These are phyloP conservation scores for Xenopus tropicalis DNA, from an alignment of 2,113 vertebrate genomes.

Conservation along the genomic window DNA sequence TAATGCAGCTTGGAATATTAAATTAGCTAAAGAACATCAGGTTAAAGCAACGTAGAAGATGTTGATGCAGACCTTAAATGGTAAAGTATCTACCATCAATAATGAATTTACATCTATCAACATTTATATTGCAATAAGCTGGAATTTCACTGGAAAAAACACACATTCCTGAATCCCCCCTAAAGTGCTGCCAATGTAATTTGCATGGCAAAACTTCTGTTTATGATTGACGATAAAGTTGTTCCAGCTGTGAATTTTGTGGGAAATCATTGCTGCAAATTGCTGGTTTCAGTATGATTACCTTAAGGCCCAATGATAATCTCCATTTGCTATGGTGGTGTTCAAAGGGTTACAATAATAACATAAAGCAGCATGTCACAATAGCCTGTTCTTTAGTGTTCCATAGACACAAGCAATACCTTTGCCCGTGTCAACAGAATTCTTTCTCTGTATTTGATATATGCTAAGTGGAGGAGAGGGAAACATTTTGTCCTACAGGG, in stretches of 20 bases:
- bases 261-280: conserved; percentile 14
- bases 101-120: not conserved
- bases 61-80: not conserved
- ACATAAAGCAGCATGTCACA: not conserved
- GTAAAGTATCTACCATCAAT: not conserved
- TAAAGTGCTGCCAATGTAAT: conserved; percentile 16
- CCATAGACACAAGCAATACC: too few relatives aligned
- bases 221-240: conserved; percentile 21
- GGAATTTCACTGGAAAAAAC: conserved; percentile 9
- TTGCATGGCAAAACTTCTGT: conserved; percentile 19
- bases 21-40: too few relatives aligned
- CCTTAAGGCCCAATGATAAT: conserved; percentile 9
- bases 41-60: not conserved
- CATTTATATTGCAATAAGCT: not conserved
- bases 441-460: too few relatives aligned
- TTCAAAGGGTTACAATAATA: conserved; percentile 25
- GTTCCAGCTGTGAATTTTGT: conserved; percentile 25
- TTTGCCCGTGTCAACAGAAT: too few relatives aligned
- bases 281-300: conserved; percentile 15
- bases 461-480: too few relatives aligned
- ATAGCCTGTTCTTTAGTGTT: not conserved
- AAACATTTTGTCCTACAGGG: too few relatives aligned
- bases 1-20: too few relatives aligned
- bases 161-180: conserved; percentile 8
- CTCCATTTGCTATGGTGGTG: conserved; percentile 13